Evolutionary conservation across 1,140 invertebrate species (phyloP).

Genomic region (Paraescarpia echinospica): DNA sequence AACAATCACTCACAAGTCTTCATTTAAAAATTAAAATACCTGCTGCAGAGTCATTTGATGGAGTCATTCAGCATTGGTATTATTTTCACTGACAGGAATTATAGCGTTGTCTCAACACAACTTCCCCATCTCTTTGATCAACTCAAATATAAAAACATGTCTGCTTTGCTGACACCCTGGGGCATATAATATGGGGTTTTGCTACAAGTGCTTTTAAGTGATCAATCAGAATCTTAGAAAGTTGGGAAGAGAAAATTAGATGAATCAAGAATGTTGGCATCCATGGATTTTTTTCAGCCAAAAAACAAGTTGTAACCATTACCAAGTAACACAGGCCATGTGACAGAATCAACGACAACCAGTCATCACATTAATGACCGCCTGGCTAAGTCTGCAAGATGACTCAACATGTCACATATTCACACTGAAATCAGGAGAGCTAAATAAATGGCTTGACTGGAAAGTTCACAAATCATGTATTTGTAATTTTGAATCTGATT

Average conservation of each 20-base stretch:
- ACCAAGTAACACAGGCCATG: background rate
- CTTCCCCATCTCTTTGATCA: background rate
- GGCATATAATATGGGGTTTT: background rate
- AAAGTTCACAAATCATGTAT: too few species aligned
- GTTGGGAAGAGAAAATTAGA: too few species aligned
- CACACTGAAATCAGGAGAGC: too few species aligned
- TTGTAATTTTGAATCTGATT: too few species aligned
- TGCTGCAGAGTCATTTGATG: background rate
- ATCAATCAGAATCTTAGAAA: too few species aligned
- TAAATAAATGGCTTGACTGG: too few species aligned
- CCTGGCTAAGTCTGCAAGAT: too few species aligned
- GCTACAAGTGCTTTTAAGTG: background rate
- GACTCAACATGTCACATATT: too few species aligned
- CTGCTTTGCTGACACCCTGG: background rate
- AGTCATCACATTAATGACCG: too few species aligned
- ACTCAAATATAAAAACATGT: background rate
- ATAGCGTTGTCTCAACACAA: background rate
- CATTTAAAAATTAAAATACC: background rate
- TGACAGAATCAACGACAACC: background rate
- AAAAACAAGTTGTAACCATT: too few species aligned
- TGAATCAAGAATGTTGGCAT: too few species aligned
- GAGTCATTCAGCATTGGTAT: background rate
- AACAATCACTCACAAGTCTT: background rate
- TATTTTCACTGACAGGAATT: background rate
- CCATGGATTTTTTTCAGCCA: too few species aligned